Conservation (phyloP, 2,113 vertebrate genomes). For the Herpetotheres cachinnans region DNA sequence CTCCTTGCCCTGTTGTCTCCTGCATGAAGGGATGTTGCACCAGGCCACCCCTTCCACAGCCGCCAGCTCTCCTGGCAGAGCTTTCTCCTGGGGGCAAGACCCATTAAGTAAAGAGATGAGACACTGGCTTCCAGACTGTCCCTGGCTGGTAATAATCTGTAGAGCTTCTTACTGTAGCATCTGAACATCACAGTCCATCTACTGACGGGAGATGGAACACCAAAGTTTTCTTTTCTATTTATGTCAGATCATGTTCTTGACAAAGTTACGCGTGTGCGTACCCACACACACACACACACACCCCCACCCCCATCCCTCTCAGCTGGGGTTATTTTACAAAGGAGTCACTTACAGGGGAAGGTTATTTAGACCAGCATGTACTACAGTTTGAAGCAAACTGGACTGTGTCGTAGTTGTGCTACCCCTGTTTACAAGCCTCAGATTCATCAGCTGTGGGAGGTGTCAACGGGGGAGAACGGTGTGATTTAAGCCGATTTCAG, state of each 20-base stretch:
- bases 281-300: background rate
- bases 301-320: background rate
- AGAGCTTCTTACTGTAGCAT: background rate
- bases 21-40: background rate
- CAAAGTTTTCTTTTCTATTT: background rate
- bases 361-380: background rate
- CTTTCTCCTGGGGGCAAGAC: background rate
- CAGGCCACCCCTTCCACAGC: background rate
- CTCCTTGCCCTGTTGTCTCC: fast-evolving
- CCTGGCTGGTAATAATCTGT: background rate
- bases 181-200: background rate
- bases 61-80: background rate
- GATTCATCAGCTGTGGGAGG: background rate
- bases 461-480: background rate
- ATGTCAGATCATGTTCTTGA: background rate
- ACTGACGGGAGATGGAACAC: background rate
- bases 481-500: background rate
- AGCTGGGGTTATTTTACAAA: background rate
- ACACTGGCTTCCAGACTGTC: background rate
- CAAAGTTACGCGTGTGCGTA: background rate
- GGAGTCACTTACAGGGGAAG: background rate
- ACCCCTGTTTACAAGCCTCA: background rate
- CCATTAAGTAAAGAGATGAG: background rate
- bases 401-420: background rate
- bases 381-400: background rate